Evolutionary conservation across 2,888 invertebrate genomes (phyloP).

Genomic region (Heterodera filipjevi): DNA sequence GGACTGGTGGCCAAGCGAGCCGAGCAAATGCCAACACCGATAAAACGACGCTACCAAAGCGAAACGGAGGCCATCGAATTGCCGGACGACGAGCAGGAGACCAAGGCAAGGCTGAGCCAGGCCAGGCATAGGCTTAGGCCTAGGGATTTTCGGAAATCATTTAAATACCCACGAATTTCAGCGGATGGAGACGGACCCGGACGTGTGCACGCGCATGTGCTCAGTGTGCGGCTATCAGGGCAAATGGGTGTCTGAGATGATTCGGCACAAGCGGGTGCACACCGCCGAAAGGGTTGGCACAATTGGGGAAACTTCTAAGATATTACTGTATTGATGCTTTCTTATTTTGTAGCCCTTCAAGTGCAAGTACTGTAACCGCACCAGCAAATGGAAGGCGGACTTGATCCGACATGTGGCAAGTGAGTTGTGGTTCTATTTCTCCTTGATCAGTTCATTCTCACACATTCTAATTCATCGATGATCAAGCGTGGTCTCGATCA

Average conservation of each 20-base stretch:
- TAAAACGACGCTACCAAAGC: constrained; percentile 57
- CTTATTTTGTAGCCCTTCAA: constrained; percentile 66
- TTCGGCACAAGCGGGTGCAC: constrained; percentile 68
- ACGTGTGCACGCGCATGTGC: constrained; percentile 64
- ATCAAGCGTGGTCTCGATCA: too few relatives aligned
- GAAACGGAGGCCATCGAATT: constrained; percentile 65
- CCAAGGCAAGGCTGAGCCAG: constrained; percentile 51
- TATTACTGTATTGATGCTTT: not conserved
- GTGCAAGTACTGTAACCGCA: constrained; percentile 68
- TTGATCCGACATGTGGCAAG: constrained; percentile 68
- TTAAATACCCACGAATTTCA: constrained; percentile 35
- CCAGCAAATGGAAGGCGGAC: constrained; percentile 69
- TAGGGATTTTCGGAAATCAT: not conserved
- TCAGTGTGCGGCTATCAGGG: constrained; percentile 65
- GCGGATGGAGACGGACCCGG: constrained; percentile 63
- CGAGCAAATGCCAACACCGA: constrained; percentile 51
- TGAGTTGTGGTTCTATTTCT: too few relatives aligned
- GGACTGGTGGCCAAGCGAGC: constrained; percentile 58
- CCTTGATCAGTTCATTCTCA: too few relatives aligned
- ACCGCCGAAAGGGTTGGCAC: constrained; percentile 59
- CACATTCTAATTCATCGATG: too few relatives aligned
- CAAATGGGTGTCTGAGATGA: constrained; percentile 68
- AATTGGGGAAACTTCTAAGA: not conserved
- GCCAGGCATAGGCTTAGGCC: not conserved
- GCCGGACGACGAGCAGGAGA: constrained; percentile 61